Evolutionary conservation across 2,888 invertebrate species (phyloP).

Genomic region (Lutraria lutraria): DNA sequence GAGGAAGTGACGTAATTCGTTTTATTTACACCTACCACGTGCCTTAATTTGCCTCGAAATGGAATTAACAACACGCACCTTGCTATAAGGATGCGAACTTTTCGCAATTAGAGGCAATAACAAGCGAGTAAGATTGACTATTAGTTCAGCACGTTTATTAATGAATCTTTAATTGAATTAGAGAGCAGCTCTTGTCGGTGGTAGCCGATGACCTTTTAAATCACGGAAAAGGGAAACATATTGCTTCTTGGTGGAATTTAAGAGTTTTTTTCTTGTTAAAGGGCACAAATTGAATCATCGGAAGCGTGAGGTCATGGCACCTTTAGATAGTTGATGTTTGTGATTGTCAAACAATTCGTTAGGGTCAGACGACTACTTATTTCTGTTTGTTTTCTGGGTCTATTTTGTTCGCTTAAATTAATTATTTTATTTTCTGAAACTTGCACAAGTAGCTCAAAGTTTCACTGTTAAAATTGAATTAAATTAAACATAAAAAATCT

Average conservation of each 20-base stretch:
- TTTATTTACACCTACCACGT: slow-evolving; percentile 65
- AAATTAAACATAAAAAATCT: too few species aligned
- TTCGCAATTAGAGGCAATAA: slow-evolving; percentile 61
- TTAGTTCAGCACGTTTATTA: slow-evolving; percentile 61
- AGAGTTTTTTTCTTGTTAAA: slow-evolving; percentile 8
- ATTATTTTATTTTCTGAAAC: too few species aligned
- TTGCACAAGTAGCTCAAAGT: too few species aligned
- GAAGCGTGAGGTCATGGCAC: background rate
- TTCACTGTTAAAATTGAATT: too few species aligned
- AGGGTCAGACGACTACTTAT: background rate
- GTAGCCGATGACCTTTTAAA: slow-evolving; percentile 60
- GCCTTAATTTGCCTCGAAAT: slow-evolving; percentile 57
- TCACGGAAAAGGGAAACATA: slow-evolving; percentile 52
- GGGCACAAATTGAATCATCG: background rate
- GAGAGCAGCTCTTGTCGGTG: slow-evolving; percentile 49
- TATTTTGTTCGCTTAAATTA: too few species aligned
- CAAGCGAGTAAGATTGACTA: slow-evolving; percentile 61
- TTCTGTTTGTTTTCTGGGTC: background rate
- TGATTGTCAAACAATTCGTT: background rate
- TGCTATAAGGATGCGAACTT: slow-evolving; percentile 57
- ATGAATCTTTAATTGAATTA: slow-evolving; percentile 65
- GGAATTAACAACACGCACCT: slow-evolving; percentile 69
- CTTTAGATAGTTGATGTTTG: background rate
- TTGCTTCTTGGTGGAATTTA: slow-evolving; percentile 14
- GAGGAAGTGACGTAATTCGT: slow-evolving; percentile 59